These are phyloP conservation scores for Cyanoramphus novaezelandiae DNA, from an alignment of 2,113 vertebrate species.

Conservation along the genomic window DNA sequence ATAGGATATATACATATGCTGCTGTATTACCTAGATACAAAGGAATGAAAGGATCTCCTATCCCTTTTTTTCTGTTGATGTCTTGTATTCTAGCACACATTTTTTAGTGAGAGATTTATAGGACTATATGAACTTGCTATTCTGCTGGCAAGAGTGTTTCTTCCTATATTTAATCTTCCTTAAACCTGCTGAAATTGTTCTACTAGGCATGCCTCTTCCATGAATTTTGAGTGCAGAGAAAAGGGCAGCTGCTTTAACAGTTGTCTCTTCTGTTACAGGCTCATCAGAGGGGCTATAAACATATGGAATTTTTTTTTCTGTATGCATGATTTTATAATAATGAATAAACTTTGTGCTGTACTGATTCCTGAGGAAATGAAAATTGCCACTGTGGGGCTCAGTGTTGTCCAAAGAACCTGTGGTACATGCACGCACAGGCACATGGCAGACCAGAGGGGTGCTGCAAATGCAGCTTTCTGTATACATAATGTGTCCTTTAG, in stretches of 20 bases:
- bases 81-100: not conserved
- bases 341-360: not conserved
- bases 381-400: not conserved
- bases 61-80: not conserved
- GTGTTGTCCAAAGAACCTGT: not conserved
- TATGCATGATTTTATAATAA: not conserved
- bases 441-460: not conserved
- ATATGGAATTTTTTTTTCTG: not conserved
- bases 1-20: not conserved
- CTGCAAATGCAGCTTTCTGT: not conserved
- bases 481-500: constrained; percentile 49
- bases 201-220: not conserved
- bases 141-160: not conserved
- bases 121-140: not conserved
- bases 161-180: constrained; percentile 38
- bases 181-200: not conserved
- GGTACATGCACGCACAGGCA: fast-evolving
- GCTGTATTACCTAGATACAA: not conserved
- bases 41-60: not conserved
- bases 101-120: not conserved
- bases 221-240: not conserved
- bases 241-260: constrained; percentile 41
- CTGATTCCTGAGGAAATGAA: not conserved
- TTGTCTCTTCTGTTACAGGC: constrained; percentile 22
- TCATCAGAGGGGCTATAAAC: constrained; percentile 21